Evolutionary conservation across 2,797 vertebrate species (phyloP), one percentile per base, ranked within the genome.

Genomic region (Heliangelus exortis): DNA sequence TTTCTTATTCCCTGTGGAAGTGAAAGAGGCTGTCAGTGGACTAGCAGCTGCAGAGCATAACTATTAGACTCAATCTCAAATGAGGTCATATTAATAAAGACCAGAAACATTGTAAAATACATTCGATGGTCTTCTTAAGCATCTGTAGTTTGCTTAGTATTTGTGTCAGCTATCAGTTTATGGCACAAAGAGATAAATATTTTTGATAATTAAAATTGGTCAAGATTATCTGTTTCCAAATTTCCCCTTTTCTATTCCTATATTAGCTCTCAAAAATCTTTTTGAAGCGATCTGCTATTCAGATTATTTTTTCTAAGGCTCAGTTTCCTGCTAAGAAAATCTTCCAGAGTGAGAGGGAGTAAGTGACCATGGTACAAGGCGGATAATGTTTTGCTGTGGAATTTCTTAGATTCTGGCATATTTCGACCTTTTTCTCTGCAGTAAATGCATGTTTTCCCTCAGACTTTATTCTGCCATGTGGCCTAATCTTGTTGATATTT

Each of bases 401-500:
- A 76, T 88, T 95, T 95, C 90, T 96, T 86, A 86, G 61, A 88
- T 93, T 95, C 83, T 96, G 89, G 90, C 89, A 91, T 81, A 84
- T 41, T 41, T 41, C 6, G 39, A 41, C 83, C 33, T 77, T 57
- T 63, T 92, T 91, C 71, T 91, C 84, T 89, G 63, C 68, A 92
- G 75, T 78, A 89, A 94, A 96, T 95, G 92, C 93, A 97, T 95
- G 94, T 94, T 97, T 97, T 97, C 90, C 81, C 86, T 95, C 96
- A 96, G 59, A 65, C 71, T 67, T 93, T 93, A 21, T 72, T 95
- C 65, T 90, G 94, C 84, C 84, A 96, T 90, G 88, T 94, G 92
- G 79, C 72, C 87, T 96, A 96, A 97, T 97, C 97, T 95, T 96
- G 93, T 96, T 97, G 96, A 92, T 90, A 91, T 54, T 95, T 94